Evolutionary conservation across 1,140 invertebrate species (phyloP).

Genomic region (Drosophila busckii): DNA sequence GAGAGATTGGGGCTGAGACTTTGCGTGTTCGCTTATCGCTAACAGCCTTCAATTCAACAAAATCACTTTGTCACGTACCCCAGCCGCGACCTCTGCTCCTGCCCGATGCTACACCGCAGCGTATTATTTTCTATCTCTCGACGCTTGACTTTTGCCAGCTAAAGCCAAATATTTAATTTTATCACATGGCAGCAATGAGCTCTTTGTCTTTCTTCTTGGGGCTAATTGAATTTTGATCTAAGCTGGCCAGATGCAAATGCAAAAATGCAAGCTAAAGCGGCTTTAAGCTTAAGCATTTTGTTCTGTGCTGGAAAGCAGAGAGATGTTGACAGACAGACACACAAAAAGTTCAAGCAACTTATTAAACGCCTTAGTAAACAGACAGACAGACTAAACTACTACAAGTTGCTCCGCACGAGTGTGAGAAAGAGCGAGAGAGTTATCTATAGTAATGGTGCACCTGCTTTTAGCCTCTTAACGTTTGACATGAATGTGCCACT

Average conservation of each 20-base stretch:
- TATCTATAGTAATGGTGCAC: constrained; percentile 9
- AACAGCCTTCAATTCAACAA: constrained; percentile 43
- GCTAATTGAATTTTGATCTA: too few relatives aligned
- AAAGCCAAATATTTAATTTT: too few relatives aligned
- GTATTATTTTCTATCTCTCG: neutral
- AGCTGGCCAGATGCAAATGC: too few relatives aligned
- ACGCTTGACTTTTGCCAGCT: constrained; percentile 3
- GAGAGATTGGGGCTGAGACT: constrained; percentile 12
- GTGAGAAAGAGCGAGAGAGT: neutral
- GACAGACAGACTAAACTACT: neutral
- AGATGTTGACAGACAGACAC: constrained; percentile 27
- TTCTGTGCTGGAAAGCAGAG: constrained; percentile 17
- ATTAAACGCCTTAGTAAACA: constrained; percentile 28
- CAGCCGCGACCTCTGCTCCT: neutral
- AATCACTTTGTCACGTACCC: constrained; percentile 42
- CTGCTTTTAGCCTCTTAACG: constrained; percentile 47
- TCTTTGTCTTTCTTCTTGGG: too few relatives aligned
- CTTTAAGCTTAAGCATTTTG: constrained; percentile 8
- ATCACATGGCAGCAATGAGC: too few relatives aligned
- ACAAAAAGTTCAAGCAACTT: constrained; percentile 54
- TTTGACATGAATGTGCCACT: constrained; percentile 52
- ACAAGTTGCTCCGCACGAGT: too few relatives aligned
- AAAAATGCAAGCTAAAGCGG: too few relatives aligned
- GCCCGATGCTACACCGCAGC: neutral
- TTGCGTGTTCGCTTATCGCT: constrained; percentile 43